Conservation (phyloP, 2,888 invertebrate species). For the Alviniconcha strummeri region DNA sequence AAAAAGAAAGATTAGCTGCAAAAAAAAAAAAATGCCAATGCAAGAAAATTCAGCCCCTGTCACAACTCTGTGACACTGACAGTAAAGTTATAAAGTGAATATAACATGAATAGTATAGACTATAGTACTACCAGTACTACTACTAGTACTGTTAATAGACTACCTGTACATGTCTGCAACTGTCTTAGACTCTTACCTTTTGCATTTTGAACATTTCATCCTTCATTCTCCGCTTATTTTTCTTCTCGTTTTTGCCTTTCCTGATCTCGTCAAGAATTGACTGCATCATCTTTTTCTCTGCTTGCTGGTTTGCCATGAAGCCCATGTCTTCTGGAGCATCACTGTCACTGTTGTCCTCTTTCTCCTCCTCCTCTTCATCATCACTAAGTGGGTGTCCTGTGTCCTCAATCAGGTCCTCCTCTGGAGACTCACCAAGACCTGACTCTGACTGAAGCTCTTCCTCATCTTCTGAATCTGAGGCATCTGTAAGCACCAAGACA, state of each 20-base stretch:
- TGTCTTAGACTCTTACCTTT: slow-evolving; percentile 21
- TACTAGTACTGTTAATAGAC: too few species aligned
- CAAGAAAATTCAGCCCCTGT: too few species aligned
- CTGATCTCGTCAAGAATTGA: slow-evolving; percentile 9
- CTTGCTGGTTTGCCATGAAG: neutral
- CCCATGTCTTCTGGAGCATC: slow-evolving; percentile 19
- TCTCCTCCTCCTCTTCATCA: slow-evolving; percentile 1
- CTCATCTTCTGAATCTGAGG: slow-evolving; percentile 4
- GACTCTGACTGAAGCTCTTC: slow-evolving; percentile 18
- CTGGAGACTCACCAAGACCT: slow-evolving; percentile 20
- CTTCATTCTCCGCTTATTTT: slow-evolving; percentile 31
- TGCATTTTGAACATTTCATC: slow-evolving; percentile 36
- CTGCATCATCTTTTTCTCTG: slow-evolving; percentile 17
- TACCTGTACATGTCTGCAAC: too few species aligned
- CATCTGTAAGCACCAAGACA: neutral
- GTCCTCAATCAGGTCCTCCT: slow-evolving; percentile 20
- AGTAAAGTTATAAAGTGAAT: too few species aligned
- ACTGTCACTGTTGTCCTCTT: slow-evolving; percentile 3
- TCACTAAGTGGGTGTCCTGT: neutral
- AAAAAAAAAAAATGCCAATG: too few species aligned
- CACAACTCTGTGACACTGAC: too few species aligned
- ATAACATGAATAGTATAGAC: too few species aligned
- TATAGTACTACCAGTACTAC: too few species aligned
- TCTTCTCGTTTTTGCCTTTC: slow-evolving; percentile 20
- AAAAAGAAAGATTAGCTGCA: too few species aligned